phyloP scores from a whole-genome alignment of 2,888 invertebrate genomes.

The Drosophila koepferae region DNA sequence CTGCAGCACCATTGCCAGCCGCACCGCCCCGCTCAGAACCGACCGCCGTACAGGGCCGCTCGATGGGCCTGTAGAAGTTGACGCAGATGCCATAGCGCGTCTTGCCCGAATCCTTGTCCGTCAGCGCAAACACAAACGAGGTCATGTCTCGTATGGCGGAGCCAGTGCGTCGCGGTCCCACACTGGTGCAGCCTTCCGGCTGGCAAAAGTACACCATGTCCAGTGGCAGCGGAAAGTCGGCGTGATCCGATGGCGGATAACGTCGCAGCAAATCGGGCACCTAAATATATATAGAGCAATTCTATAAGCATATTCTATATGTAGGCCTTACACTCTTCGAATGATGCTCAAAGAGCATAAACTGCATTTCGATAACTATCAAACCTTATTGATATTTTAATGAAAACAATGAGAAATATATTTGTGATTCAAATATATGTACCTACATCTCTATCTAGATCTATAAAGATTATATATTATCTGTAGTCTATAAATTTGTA shows the following conservation, averaged over 20 bases:
- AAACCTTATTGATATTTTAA: neutral
- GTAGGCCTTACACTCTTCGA: neutral
- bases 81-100: constrained; percentile 98
- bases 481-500: neutral
- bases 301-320: neutral
- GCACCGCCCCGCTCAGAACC: constrained; percentile 49
- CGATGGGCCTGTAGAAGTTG: constrained; percentile 98
- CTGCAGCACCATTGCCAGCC: constrained; percentile 41
- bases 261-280: constrained; percentile 96
- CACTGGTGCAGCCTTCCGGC: constrained; percentile 98
- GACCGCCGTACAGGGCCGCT: constrained; percentile 86
- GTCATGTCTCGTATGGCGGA: constrained; percentile 93
- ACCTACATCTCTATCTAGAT: no score
- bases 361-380: neutral
- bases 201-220: constrained; percentile 99
- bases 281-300: constrained; percentile 68
- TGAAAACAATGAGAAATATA: neutral
- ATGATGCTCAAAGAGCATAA: no score
- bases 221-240: constrained; percentile 97
- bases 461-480: no score
- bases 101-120: constrained; percentile 99
- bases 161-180: constrained; percentile 93
- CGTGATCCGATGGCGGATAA: constrained; percentile 98
- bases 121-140: constrained; percentile 98
- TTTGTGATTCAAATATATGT: neutral